Base-by-base conservation (phyloP, 1,140 invertebrate genomes). In the Pogonognathellus flavescens region DNA sequence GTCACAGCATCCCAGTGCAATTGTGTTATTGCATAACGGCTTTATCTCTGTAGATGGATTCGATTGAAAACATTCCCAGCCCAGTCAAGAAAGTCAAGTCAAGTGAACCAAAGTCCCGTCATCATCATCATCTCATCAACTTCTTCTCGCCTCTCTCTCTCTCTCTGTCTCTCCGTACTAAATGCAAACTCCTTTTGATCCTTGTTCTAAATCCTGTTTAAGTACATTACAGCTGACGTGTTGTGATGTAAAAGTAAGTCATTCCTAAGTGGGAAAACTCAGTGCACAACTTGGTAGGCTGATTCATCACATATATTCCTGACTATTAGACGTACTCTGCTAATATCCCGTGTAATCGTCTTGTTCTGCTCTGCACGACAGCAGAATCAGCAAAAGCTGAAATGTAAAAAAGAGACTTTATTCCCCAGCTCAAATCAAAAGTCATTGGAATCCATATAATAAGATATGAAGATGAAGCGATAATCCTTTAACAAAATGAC, bases 171-270 rank as follows among this genome's bases (percentile, higher is more conserved):
- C n/a, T n/a, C n/a, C n/a, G n/a, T n/a, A n/a, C n/a, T n/a, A 62
- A 41, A n/a, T 62, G 59, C 59, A 76, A 76, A 76, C 70, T 76
- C 70, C 70, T 76, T 76, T 76, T 76, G 70, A 76, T 76, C 70
- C 70, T 76, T 76, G 70, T 76, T 49, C 70, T 49, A 76, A 76
- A 76, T 76, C 70, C 70, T 76, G 70, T 76, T 49, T 76, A 76
- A 76, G 70, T 76, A n/a, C 70, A 76, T 76, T 25, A 31, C 49
- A 50, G 25, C n/a, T 50, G 31, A 66, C 22, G 62, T 66, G 62
- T 66, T 66, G 62, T 66, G 41, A 76, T 76, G 70, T 76, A 76
- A 76, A 76, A 76, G 70, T 76, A 76, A 76, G 70, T 76, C 70
- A 76, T 76, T 76, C 70, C 70, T 76, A 76, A 76, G 70, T 76